phyloP scores from a whole-genome alignment of 1,140 invertebrate species.

The Coenobita brevimanus region DNA sequence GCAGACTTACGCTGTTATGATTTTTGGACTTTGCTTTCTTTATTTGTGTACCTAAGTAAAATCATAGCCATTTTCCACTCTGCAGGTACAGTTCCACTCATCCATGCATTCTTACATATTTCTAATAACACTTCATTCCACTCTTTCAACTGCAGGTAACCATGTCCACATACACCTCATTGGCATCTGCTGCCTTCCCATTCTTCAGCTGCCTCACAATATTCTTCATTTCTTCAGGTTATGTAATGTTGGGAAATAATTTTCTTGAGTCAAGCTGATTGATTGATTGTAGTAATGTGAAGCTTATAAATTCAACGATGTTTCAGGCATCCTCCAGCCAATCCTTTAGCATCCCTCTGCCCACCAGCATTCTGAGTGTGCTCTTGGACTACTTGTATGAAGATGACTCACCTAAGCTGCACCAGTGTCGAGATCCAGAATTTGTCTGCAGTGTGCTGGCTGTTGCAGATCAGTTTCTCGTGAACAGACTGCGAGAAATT shows the following conservation, averaged over 20 bases:
- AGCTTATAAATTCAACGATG: not conserved
- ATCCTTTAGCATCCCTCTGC: conserved; percentile 71
- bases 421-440: conserved; percentile 76
- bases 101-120: too few species aligned
- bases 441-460: conserved; percentile 81
- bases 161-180: too few species aligned
- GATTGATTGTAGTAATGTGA: not conserved
- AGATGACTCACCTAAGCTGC: conserved; percentile 33
- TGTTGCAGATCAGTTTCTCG: conserved; percentile 82
- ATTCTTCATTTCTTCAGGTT: not conserved
- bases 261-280: not conserved
- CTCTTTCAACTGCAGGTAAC: too few species aligned
- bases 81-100: too few species aligned
- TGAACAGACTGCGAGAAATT: conserved; percentile 78
- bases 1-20: too few species aligned
- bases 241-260: not conserved
- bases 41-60: too few species aligned
- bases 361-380: conserved; percentile 76
- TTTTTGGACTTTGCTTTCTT: too few species aligned
- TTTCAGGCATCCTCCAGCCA: conserved; percentile 42
- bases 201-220: too few species aligned
- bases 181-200: too few species aligned
- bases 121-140: too few species aligned
- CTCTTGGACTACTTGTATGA: conserved; percentile 73
- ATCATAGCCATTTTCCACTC: too few species aligned